phyloP scores from a whole-genome alignment of 2,113 vertebrate genomes.

The Odocoileus hemionus region DNA sequence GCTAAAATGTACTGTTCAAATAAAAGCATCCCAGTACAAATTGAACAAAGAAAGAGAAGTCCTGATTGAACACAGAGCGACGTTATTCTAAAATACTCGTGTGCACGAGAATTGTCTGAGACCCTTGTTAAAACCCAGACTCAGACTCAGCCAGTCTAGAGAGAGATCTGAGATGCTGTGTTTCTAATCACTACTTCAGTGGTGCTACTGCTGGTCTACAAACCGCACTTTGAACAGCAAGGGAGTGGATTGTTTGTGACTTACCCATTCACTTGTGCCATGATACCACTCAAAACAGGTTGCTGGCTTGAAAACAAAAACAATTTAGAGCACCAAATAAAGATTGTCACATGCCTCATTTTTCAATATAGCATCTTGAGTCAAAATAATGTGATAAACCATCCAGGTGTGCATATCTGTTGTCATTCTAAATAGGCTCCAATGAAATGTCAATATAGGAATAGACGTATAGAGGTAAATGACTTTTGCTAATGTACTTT shows the following conservation, averaged over 20 bases:
- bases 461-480: not conserved
- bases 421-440: not conserved
- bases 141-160: not conserved
- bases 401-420: not conserved
- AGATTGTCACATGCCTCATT: not conserved
- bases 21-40: not conserved
- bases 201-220: not conserved
- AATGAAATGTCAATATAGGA: not conserved
- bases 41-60: not conserved
- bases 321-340: constrained; percentile 11
- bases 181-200: not conserved
- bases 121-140: not conserved
- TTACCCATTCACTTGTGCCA: not conserved
- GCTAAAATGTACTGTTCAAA: not conserved
- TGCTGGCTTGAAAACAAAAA: not conserved
- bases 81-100: not conserved
- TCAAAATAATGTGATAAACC: not conserved
- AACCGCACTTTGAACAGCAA: not conserved
- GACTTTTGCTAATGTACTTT: not conserved
- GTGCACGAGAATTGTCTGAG: not conserved
- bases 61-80: not conserved
- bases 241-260: not conserved
- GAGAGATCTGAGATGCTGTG: not conserved
- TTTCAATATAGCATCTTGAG: not conserved
- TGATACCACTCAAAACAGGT: not conserved